These are phyloP conservation scores for Pelusios castaneus DNA, from an alignment of 2,113 vertebrate genomes.

Conservation along the genomic window DNA sequence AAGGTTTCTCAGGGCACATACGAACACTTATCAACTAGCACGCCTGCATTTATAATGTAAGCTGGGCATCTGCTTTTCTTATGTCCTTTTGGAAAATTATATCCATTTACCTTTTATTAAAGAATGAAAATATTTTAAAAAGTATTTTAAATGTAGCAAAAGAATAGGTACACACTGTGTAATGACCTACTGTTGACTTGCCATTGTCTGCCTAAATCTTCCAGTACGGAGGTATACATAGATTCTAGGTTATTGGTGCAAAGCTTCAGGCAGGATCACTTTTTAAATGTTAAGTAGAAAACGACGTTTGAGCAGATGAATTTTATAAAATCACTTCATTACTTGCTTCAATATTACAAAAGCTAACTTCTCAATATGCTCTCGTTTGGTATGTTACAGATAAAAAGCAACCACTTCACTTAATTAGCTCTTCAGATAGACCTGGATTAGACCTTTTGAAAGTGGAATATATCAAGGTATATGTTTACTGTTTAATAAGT, in stretches of 20 bases:
- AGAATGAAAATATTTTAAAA: too few species aligned
- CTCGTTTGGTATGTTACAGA: slow-evolving; percentile 72
- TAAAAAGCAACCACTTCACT: slow-evolving; percentile 81
- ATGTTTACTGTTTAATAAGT: not conserved
- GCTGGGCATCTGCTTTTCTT: too few species aligned
- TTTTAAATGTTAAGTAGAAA: not conserved
- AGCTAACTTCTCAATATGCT: not conserved
- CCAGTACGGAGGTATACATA: not conserved
- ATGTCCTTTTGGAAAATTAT: too few species aligned
- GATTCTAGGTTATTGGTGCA: not conserved
- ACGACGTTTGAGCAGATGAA: not conserved
- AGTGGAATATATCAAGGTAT: slow-evolving; percentile 92
- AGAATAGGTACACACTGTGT: not conserved
- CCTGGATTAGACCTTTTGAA: slow-evolving; percentile 89
- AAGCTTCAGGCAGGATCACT: not conserved
- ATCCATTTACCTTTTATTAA: too few species aligned
- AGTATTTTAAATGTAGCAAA: not conserved
- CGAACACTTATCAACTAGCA: not conserved
- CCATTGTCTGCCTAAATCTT: not conserved
- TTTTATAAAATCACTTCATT: not conserved
- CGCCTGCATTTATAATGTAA: not conserved
- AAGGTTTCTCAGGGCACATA: not conserved
- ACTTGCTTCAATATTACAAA: not conserved
- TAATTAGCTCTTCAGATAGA: slow-evolving; percentile 90
- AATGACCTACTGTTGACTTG: not conserved